Evolutionary conservation across 2,888 invertebrate species (phyloP).

Genomic region (Nyleta sp.): DNA sequence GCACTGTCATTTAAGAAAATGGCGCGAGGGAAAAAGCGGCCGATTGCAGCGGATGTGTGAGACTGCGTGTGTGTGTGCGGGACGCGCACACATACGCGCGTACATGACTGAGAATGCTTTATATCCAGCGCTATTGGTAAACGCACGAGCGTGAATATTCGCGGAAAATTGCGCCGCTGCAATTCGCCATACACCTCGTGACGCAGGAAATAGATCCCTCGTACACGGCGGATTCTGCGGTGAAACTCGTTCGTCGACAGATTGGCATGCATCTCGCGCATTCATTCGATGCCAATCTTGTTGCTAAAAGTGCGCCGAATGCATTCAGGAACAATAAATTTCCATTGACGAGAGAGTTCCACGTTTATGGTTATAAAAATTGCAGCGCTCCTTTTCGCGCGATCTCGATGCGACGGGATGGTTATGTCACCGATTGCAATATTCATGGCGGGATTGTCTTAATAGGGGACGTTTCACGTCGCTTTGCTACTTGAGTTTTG

Average conservation of each 20-base stretch:
- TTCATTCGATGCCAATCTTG: constrained; percentile 68
- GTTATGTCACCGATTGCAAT: no score
- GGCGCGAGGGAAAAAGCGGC: constrained; percentile 56
- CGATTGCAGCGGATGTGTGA: constrained; percentile 41
- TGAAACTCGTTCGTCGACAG: constrained; percentile 63
- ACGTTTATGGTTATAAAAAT: constrained; percentile 49
- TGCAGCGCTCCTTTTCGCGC: constrained; percentile 14
- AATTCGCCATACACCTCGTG: constrained; percentile 57
- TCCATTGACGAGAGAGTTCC: constrained; percentile 50
- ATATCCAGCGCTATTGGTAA: constrained; percentile 60
- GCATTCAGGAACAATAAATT: constrained; percentile 65
- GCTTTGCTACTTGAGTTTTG: no score
- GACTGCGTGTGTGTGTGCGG: neutral
- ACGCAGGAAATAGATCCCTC: constrained; percentile 65
- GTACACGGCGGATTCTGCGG: constrained; percentile 60
- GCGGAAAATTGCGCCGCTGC: constrained; percentile 65
- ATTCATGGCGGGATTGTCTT: no score
- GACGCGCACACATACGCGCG: constrained; percentile 23
- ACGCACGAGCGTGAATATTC: constrained; percentile 65
- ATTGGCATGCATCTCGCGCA: constrained; percentile 72
- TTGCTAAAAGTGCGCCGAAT: constrained; percentile 65
- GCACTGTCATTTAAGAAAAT: constrained; percentile 63
- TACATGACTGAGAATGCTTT: constrained; percentile 62
- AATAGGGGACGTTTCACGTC: no score
- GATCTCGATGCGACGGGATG: no score